phyloP scores from a whole-genome alignment of 2,888 invertebrate species.

The Ophion obscuratus region DNA sequence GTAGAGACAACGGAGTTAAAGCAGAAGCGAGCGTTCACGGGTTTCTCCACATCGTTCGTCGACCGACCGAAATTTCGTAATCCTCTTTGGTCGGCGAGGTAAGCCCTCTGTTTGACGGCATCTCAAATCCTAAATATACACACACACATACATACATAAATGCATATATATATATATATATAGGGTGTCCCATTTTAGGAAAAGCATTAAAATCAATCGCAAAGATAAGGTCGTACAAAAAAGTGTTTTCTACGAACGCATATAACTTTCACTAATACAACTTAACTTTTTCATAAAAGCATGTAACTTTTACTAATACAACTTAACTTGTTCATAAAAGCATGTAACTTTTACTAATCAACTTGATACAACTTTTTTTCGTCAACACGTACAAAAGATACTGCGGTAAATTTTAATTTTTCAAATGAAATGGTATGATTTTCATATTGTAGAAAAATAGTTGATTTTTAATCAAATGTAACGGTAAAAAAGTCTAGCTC shows the following conservation, averaged over 20 bases:
- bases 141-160: constrained; percentile 1
- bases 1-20: constrained; percentile 4
- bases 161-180: constrained; percentile 13
- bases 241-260: not conserved
- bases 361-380: no score
- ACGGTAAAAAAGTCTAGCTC: no score
- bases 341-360: no score
- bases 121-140: constrained; percentile 49
- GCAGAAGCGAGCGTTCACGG: constrained; percentile 47
- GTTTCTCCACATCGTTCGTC: constrained; percentile 36
- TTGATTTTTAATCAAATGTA: no score
- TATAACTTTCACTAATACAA: not conserved
- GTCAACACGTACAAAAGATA: no score
- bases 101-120: constrained; percentile 81
- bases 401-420: no score
- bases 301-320: not conserved
- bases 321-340: no score
- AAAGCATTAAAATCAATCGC: not conserved
- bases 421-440: no score
- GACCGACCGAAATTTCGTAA: constrained; percentile 80
- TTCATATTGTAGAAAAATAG: no score
- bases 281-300: no score
- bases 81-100: constrained; percentile 83
- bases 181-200: not conserved
- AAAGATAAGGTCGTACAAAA: not conserved